phyloP scores from a whole-genome alignment of 2,888 invertebrate genomes.

The Endotricha flammealis region DNA sequence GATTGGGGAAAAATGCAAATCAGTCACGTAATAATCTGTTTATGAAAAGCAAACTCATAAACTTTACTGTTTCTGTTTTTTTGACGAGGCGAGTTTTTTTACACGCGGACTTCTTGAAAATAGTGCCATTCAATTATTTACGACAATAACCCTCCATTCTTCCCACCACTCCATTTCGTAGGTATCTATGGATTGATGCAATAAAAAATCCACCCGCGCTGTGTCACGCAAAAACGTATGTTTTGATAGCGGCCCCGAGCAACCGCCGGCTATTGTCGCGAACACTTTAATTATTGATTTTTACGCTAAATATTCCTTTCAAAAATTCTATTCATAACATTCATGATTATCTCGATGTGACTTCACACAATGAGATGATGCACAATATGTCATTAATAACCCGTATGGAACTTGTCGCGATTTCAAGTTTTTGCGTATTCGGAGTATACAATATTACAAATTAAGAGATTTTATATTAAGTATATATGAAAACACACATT shows the following conservation, averaged over 20 bases:
- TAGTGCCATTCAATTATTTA: no score
- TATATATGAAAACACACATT: no score
- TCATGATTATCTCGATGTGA: constrained; percentile 62
- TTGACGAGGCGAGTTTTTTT: no score
- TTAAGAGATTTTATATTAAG: no score
- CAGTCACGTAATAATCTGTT: no score
- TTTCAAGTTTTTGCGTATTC: constrained; percentile 27
- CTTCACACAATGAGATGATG: constrained; percentile 51
- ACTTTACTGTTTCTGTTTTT: no score
- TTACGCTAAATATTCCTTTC: constrained; percentile 73
- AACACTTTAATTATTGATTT: constrained; percentile 75
- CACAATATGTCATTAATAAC: constrained; percentile 72
- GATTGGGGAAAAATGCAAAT: no score
- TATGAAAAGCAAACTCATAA: no score
- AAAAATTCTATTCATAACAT: constrained; percentile 63
- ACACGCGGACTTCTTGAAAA: no score
- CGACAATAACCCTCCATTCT: constrained; percentile 38
- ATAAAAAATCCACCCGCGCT: constrained; percentile 72
- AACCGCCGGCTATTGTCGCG: constrained; percentile 65
- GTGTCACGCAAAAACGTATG: constrained; percentile 64
- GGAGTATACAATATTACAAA: constrained; percentile 13
- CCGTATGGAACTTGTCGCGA: constrained; percentile 68
- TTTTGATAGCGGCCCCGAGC: constrained; percentile 71
- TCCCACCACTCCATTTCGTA: constrained; percentile 50
- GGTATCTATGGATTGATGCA: constrained; percentile 33